phyloP scores from a whole-genome alignment of 1,140 invertebrate species.

The Trichonephila inaurata region DNA sequence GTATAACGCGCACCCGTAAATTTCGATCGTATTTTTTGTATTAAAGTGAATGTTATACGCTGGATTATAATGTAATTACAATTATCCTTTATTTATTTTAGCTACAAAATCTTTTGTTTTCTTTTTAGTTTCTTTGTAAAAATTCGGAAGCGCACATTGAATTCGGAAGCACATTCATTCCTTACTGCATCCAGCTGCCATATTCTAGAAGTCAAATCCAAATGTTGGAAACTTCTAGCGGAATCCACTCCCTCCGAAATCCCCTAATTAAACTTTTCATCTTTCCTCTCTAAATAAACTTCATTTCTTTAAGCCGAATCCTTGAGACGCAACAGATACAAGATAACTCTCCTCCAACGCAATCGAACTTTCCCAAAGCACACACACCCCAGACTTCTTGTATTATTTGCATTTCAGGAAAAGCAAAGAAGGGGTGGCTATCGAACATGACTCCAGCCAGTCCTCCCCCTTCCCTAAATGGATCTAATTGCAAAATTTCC shows the following conservation, averaged over 20 bases:
- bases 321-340: neutral
- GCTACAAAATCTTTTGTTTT: too few relatives aligned
- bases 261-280: neutral
- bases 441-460: neutral
- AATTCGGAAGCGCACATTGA: too few relatives aligned
- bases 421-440: neutral
- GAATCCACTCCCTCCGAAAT: neutral
- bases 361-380: neutral
- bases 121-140: too few relatives aligned
- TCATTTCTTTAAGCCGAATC: conserved; percentile 3
- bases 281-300: neutral
- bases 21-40: too few relatives aligned
- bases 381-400: neutral
- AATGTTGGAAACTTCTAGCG: neutral
- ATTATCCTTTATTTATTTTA: too few relatives aligned
- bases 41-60: too few relatives aligned
- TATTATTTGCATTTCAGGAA: conserved; percentile 42
- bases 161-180: too few relatives aligned
- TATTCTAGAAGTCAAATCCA: neutral
- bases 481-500: conserved; percentile 74
- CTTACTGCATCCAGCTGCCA: too few relatives aligned
- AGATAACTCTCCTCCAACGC: neutral
- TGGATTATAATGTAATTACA: too few relatives aligned
- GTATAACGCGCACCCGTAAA: too few relatives aligned
- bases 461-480: conserved; percentile 34